Conservation (phyloP, 1,140 invertebrate genomes). For the Chlorops oryzae region DNA sequence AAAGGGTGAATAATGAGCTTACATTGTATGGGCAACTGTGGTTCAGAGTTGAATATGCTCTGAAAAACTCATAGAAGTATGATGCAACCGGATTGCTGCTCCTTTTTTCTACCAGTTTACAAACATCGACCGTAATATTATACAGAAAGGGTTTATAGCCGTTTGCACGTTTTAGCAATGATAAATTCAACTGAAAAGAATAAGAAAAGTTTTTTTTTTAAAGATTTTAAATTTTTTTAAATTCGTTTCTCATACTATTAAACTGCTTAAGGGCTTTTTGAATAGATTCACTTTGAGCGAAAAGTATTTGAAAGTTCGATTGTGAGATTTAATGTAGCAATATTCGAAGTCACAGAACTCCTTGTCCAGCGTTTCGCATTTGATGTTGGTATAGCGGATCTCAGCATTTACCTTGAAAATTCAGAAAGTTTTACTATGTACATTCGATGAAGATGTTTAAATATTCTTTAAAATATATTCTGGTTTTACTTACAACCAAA, state of each 20-base stretch:
- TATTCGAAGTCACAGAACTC: neutral
- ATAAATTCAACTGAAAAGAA: slow-evolving; percentile 12
- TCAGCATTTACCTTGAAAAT: too few relatives aligned
- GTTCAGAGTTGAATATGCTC: slow-evolving; percentile 19
- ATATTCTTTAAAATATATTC: too few relatives aligned
- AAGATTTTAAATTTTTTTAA: neutral
- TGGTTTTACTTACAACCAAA: too few relatives aligned
- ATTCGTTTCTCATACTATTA: slow-evolving; percentile 4
- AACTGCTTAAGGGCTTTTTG: slow-evolving; percentile 2
- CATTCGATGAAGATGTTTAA: too few relatives aligned
- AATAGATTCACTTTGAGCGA: slow-evolving; percentile 4
- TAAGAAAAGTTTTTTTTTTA: neutral
- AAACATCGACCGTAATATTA: slow-evolving; percentile 16
- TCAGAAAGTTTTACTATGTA: too few relatives aligned
- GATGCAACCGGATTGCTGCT: slow-evolving; percentile 7
- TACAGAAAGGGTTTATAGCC: slow-evolving; percentile 24
- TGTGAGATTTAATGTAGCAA: slow-evolving; percentile 22
- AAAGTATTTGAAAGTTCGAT: slow-evolving; percentile 23
- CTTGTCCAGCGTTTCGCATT: slow-evolving; percentile 10
- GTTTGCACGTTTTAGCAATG: slow-evolving; percentile 17
- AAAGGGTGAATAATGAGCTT: slow-evolving; percentile 10
- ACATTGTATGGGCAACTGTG: slow-evolving; percentile 26
- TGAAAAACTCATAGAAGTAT: slow-evolving; percentile 5
- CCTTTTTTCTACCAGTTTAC: slow-evolving; percentile 14
- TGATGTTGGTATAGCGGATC: slow-evolving; percentile 30